Evolutionary conservation across 2,113 vertebrate species (phyloP).

Genomic region (Cranoglanis bouderius): DNA sequence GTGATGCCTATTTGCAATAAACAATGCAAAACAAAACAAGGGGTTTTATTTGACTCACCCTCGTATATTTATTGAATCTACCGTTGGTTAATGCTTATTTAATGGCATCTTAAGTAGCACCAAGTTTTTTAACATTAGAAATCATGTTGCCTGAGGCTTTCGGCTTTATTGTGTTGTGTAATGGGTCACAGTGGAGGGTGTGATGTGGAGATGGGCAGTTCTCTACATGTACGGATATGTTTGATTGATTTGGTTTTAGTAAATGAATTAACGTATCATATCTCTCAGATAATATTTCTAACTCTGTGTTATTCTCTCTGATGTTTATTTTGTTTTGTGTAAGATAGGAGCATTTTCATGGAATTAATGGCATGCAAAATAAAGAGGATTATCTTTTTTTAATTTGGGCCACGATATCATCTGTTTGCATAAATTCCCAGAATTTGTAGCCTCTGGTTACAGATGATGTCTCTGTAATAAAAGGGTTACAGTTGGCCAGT

Average conservation of each 20-base stretch:
- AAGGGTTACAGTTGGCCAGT: slow-evolving; percentile 56
- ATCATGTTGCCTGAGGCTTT: background rate
- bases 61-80: background rate
- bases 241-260: background rate
- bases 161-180: background rate
- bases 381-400: slow-evolving; percentile 22
- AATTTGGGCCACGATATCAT: background rate
- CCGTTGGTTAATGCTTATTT: background rate
- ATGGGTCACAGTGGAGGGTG: background rate
- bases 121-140: background rate
- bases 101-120: background rate
- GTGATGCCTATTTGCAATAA: background rate
- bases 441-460: slow-evolving; percentile 52
- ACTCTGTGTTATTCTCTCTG: background rate
- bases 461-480: slow-evolving; percentile 54
- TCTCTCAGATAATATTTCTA: background rate
- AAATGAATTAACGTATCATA: background rate
- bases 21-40: background rate
- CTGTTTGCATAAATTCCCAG: slow-evolving; percentile 59
- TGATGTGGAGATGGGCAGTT: background rate
- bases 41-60: background rate
- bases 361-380: slow-evolving; percentile 60
- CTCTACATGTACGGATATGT: background rate
- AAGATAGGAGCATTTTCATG: background rate
- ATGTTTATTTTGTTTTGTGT: background rate